Conservation (phyloP, 92 coral and sea anemone genomes). For the Bergia sp. region DNA sequence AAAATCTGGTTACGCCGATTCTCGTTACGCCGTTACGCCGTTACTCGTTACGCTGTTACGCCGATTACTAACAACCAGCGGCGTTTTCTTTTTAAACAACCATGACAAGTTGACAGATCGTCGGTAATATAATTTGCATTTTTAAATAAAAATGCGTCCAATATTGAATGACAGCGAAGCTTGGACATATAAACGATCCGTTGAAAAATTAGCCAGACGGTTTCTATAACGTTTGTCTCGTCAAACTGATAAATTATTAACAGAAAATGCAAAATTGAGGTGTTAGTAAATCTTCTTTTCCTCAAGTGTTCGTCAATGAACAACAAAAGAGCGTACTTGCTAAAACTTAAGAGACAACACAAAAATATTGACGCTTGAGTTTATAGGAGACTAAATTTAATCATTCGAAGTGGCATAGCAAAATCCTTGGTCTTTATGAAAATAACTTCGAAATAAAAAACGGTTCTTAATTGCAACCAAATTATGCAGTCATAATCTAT, state of each 20-base stretch:
- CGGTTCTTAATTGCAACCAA: neutral
- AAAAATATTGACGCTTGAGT: neutral
- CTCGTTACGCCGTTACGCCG: too few relatives aligned
- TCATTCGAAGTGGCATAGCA: neutral
- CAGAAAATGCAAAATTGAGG: neutral
- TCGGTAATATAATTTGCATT: too few relatives aligned
- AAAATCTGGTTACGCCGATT: too few relatives aligned
- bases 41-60: too few relatives aligned
- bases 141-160: too few relatives aligned
- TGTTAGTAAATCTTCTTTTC: neutral
- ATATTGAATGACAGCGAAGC: too few relatives aligned
- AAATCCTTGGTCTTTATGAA: neutral
- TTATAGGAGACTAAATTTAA: neutral
- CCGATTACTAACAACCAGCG: too few relatives aligned
- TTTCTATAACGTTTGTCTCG: neutral
- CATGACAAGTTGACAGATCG: too few relatives aligned
- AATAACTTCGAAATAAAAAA: neutral
- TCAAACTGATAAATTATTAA: neutral
- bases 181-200: too few relatives aligned
- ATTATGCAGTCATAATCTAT: neutral
- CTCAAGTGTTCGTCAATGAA: neutral
- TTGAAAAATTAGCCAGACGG: too few relatives aligned
- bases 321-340: neutral
- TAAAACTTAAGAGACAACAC: neutral
- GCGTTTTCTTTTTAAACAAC: too few relatives aligned